Conservation (phyloP, 2,113 vertebrate genomes). For the Chunga burmeisteri region DNA sequence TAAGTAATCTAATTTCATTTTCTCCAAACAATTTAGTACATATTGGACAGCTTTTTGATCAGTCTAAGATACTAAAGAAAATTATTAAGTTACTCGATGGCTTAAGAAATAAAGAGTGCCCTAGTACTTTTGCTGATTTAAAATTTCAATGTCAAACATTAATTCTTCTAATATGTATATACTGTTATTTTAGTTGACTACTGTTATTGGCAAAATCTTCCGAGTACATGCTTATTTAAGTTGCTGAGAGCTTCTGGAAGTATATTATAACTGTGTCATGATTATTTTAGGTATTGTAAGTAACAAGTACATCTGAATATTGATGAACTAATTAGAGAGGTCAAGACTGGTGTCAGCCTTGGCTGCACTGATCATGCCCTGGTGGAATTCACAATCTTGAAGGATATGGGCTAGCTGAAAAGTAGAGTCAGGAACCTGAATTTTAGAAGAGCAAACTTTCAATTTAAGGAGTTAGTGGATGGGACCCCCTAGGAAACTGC, state of each 20-base stretch:
- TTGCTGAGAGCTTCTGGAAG: neutral
- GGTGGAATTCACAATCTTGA: neutral
- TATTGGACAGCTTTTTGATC: neutral
- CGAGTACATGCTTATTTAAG: neutral
- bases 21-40: neutral
- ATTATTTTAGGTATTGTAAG: neutral
- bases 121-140: neutral
- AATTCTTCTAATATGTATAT: neutral
- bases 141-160: neutral
- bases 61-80: neutral
- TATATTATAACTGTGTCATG: neutral
- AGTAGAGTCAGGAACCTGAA: neutral
- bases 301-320: neutral
- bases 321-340: neutral
- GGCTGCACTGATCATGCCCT: neutral
- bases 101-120: neutral
- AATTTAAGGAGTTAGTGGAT: neutral
- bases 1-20: neutral
- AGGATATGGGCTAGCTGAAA: neutral
- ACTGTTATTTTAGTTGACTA: neutral
- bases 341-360: neutral
- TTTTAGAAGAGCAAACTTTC: neutral
- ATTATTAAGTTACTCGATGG: neutral
- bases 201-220: neutral
- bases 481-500: neutral